Evolutionary conservation across 1,140 invertebrate genomes (phyloP), one percentile per base, ranked within the genome.

Genomic region (Hypsibius dujardini): DNA sequence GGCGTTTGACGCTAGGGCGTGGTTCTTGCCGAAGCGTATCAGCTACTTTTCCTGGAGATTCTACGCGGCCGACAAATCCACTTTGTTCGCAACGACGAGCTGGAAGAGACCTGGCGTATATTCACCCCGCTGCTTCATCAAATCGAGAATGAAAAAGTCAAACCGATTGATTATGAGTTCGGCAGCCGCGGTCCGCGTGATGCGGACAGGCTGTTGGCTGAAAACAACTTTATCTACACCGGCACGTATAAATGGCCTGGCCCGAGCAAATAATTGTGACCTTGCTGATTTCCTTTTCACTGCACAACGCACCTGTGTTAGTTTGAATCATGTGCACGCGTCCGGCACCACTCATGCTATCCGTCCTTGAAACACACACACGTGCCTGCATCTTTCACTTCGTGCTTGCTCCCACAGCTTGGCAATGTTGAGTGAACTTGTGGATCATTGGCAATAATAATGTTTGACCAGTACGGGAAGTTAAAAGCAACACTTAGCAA

Each of bases 21-120:
- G 1, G 87, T 89, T 80, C 84, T 96, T 72, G 93, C 94, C 45
- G 95, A 98, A 81, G 95, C 95, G 28, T 99, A 99, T 79, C 95
- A 98, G 80, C 84, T 95, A 72, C 83, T 98, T 46, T 93, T 99
- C 74, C 81, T 98, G 72, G 95, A 99, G 80, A 94, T 98, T 0
- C 96, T 99, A 78, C 90, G 88, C 78, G 95, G 95, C 14, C 93
- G 90, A 46, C 95, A 98, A 83, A 97, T 97, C 87, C 92, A 98
- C 81, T 59, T 46, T 46, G 71, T 46, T 42, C 60, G 56, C 46
- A 81, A 80, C 75, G 95, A 99, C 82, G 95, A 99, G 78, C 80
- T 99, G 47, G 87, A 87, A 46, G 93, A 98, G 81, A 95, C 95
- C 1, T 99, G 95, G 95, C 84, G 94, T 75, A 96, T 98, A 74